These are phyloP conservation scores for Riparia riparia DNA, from an alignment of 2,113 vertebrate species.

Conservation along the genomic window DNA sequence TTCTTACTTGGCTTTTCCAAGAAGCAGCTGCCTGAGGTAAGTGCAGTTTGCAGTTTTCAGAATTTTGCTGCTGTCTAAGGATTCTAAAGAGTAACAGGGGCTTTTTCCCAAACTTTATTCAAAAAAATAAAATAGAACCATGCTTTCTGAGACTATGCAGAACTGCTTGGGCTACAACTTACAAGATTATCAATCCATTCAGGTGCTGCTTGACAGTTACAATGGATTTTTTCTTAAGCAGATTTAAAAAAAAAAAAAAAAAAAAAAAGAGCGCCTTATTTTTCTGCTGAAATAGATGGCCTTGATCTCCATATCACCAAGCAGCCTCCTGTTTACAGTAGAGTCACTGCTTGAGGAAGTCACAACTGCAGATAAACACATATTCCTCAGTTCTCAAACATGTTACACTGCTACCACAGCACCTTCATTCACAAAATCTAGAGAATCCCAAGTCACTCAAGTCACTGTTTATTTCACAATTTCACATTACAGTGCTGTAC, in stretches of 20 bases:
- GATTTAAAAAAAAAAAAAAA: background rate
- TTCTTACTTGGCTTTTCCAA: background rate
- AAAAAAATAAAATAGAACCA: background rate
- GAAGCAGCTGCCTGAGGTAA: background rate
- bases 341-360: background rate
- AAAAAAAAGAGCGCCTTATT: background rate
- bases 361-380: background rate
- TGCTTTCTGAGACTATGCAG: background rate
- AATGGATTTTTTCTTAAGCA: background rate
- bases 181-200: background rate
- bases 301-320: background rate
- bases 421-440: background rate
- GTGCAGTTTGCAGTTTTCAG: background rate
- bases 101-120: background rate
- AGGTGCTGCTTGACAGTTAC: background rate
- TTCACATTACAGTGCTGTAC: background rate
- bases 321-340: background rate
- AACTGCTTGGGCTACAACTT: background rate
- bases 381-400: background rate
- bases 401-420: background rate
- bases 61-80: background rate
- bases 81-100: background rate
- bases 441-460: background rate
- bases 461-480: background rate
- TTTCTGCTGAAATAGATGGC: background rate